Base-by-base conservation (phyloP, 2,888 invertebrate genomes). In the Oligia latruncula region DNA sequence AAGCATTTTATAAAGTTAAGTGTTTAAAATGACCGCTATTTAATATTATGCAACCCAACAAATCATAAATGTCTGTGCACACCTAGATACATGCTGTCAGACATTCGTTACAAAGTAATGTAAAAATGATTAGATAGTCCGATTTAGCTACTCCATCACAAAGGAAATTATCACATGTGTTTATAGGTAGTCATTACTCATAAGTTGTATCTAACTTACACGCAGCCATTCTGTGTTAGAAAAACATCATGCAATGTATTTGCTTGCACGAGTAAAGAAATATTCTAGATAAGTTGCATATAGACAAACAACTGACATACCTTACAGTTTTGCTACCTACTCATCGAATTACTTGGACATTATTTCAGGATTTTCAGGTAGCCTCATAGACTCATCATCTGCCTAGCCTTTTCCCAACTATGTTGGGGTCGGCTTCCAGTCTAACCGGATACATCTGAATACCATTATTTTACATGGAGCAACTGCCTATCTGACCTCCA, bases 61-160 rank as follows among this genome's bases (percentile, higher is more conserved):
- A 79, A 66, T 74, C n/a, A 43, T 71, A 35, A 40, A 72, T 49
- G 13, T 62, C 4, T 78, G 4, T 52, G 15, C 49, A 58, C n/a
- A 35, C n/a, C 43, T 55, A 80, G 52, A 46, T 46, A 55, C 15
- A 71, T 43, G 58, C 35, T 46, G 65, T 13, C 46, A 43, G 15
- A 64, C n/a, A 68, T 52, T 62, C 73, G 55, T 74, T 72, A 84
- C 74, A 58, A 52, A 20, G 64, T 55, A 60, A 65, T 66, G 70
- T 75, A 76, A 58, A 74, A 75, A 73, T 73, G 72, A 76, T 84
- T 84, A 83, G 84, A 84, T 84, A 77, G 62, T 35, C 20, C 43
- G 35, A 62, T 77, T 81, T 76, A 71, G 49, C 35, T 84, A 71
- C 35, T 64, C 35, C 35, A 46, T 52, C 20, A 80, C 80, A 84